A percentile compares a stretch with the other conserved stretches of the same genome.
phyloP scores from a whole-genome alignment of 2,888 invertebrate genomes.

The Ophioninae sp. region DNA sequence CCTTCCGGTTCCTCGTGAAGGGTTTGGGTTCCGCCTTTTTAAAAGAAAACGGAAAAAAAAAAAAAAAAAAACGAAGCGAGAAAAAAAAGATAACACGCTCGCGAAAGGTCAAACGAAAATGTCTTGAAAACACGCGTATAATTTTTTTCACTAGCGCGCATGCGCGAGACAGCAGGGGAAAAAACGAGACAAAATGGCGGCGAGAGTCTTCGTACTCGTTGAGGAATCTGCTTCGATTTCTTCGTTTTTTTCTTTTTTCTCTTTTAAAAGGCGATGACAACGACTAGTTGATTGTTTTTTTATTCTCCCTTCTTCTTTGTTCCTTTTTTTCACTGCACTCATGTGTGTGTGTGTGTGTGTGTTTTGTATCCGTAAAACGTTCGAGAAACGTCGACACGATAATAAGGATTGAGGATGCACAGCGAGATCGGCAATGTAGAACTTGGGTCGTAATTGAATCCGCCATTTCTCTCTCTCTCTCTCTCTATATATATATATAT shows the following conservation, averaged over 20 bases:
- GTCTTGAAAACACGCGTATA: neutral
- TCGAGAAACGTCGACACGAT: constrained; percentile 43
- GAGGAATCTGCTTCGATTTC: neutral
- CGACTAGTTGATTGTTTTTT: constrained; percentile 60
- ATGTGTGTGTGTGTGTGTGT: constrained; percentile 5
- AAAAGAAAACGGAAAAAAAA: neutral
- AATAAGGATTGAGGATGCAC: constrained; percentile 46
- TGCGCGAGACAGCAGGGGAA: neutral
- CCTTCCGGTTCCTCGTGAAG: neutral
- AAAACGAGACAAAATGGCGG: constrained; percentile 32
- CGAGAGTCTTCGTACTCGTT: constrained; percentile 4
- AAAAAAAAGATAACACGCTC: neutral
- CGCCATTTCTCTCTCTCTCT: constrained; percentile 8
- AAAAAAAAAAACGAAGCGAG: neutral
- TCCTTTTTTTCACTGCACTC: neutral
- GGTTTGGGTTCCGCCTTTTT: neutral
- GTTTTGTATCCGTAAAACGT: constrained; percentile 17
- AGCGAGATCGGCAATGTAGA: constrained; percentile 41
- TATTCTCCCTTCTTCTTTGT: neutral
- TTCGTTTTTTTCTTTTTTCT: constrained; percentile 22
- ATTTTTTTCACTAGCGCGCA: constrained; percentile 15
- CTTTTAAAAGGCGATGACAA: constrained; percentile 36
- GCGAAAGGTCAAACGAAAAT: neutral
- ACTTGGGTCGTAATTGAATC: neutral
- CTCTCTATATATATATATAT: neutral